Conservation (phyloP, 2,888 invertebrate genomes). For the Adineta ricciae region DNA sequence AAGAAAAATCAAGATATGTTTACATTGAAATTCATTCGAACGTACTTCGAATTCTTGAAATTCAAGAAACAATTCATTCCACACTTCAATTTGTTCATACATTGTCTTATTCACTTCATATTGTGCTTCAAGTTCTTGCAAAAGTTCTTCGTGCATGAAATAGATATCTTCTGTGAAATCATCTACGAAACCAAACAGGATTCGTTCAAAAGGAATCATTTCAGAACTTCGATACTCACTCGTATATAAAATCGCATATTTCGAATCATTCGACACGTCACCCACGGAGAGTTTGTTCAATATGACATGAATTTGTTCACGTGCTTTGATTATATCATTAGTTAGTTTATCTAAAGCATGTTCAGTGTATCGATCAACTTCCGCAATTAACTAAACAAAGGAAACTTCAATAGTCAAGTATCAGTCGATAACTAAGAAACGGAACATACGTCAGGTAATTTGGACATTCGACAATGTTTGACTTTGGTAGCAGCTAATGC, state of each 20-base stretch:
- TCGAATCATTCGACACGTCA: not conserved
- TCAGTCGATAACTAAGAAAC: not conserved
- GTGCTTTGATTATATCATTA: not conserved
- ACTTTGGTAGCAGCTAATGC: not conserved
- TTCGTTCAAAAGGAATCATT: not conserved
- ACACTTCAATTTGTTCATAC: conserved; percentile 14
- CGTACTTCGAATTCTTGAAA: conserved; percentile 7
- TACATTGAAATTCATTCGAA: too few species aligned
- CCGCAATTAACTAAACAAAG: not conserved
- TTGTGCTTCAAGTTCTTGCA: not conserved
- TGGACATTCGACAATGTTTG: not conserved
- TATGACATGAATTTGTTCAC: not conserved
- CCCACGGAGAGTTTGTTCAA: not conserved
- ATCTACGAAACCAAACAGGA: not conserved
- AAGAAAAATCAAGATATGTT: not conserved
- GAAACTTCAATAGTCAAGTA: too few species aligned
- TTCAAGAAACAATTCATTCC: conserved; percentile 2
- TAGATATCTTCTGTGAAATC: not conserved
- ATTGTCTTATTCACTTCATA: not conserved
- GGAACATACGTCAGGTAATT: not conserved
- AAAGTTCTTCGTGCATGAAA: conserved; percentile 10
- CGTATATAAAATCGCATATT: not conserved
- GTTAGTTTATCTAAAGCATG: not conserved
- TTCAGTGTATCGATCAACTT: conserved; percentile 7
- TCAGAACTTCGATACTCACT: not conserved